Base-by-base conservation (phyloP, 1,140 invertebrate species). In the Bombus breviceps region DNA sequence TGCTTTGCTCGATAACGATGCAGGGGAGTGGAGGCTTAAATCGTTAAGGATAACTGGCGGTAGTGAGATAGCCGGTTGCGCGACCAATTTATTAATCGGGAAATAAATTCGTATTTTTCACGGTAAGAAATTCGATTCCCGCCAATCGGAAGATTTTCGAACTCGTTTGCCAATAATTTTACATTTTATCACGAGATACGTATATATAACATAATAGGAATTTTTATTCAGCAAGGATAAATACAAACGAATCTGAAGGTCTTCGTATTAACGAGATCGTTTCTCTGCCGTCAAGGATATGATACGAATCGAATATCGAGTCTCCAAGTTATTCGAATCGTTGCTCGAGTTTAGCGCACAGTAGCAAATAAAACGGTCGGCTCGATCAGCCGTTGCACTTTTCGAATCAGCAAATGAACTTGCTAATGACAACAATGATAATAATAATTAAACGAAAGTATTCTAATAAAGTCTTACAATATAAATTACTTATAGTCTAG, bases 61-160 rank as follows among this genome's bases (percentile, higher is more conserved):
- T 94, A 92, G 91, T 94, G 91, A 90, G 86, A 91, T 92, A 94
- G 94, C 94, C 92, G 93, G 93, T 95, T 95, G 94, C 92, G 93
- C 93, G 92, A 94, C 81, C 78, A 88, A 91, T 89, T 53, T 91
- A 87, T 91, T 86, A 90, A 91, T 89, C 68, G 81, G 78, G 75
- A 72, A 81, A 79, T 90, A 84, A 84, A 74, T 77, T 87, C 59
- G 62, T 86, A 77, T 81, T 57, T 76, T 76, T 15, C 3, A 89
- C 83, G 79, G 73, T 82, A 81, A 71, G 76, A 88, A 74, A 72
- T 53, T 72, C 18, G 34, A 47, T 22, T 28, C 66, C 9, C 68
- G 76, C 10, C n/a, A 39, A 73, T 47, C 32, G 62, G 84, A 81
- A 53, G 47, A 81, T 75, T 71, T 81, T 85, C 71, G 22, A 85